Percentiles rank a stretch among this genome's conserved stretches.
phyloP scores from a whole-genome alignment of 2,113 vertebrate genomes.

The Crotalus viridis region DNA sequence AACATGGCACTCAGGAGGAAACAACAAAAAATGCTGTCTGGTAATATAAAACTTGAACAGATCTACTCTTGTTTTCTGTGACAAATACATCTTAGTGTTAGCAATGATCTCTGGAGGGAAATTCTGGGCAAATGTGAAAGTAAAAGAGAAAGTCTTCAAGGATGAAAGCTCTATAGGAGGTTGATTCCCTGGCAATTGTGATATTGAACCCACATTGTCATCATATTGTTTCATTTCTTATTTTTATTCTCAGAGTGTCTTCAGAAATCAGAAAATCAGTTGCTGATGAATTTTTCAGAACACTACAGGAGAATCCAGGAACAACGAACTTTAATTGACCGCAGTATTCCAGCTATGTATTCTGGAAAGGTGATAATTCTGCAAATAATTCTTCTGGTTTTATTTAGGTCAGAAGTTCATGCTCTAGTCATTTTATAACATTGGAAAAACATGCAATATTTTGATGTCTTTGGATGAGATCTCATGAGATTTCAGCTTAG shows the following conservation, averaged over 20 bases:
- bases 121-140: background rate
- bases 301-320: constrained; percentile 81
- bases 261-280: constrained; percentile 72
- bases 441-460: background rate
- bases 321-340: constrained; percentile 76
- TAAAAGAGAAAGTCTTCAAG: background rate
- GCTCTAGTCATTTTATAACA: background rate
- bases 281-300: constrained; percentile 82
- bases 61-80: background rate
- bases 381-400: background rate
- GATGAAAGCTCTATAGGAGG: accelerated
- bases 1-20: constrained; percentile 74
- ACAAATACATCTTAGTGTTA: background rate
- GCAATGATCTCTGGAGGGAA: background rate
- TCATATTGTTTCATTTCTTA: background rate
- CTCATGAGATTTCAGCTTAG: background rate
- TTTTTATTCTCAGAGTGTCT: constrained; percentile 69
- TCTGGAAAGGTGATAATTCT: constrained; percentile 73
- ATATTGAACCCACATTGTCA: background rate
- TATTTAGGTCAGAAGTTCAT: background rate
- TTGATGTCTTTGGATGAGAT: background rate
- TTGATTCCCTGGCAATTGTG: background rate
- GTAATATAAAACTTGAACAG: constrained; percentile 67
- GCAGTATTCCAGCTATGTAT: constrained; percentile 68
- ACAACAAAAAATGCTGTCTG: constrained; percentile 79